These are phyloP conservation scores for Heliconius ethilla DNA, from an alignment of 2,888 invertebrate genomes.

Conservation along the genomic window DNA sequence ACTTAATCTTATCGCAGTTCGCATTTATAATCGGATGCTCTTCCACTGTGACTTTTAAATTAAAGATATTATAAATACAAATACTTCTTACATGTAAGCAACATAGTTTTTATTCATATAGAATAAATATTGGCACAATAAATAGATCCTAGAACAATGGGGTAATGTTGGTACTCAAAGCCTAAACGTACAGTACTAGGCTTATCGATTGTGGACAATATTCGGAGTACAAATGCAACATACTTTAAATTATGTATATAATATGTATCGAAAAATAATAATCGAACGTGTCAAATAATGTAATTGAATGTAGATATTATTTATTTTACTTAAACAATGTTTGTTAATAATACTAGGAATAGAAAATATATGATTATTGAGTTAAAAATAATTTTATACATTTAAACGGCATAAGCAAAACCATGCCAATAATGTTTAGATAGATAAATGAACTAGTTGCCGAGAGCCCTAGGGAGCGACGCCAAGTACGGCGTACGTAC, in stretches of 20 bases:
- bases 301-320: not conserved
- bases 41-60: not conserved
- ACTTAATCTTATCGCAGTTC: not conserved
- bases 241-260: too few species aligned
- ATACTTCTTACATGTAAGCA: not conserved
- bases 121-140: not conserved
- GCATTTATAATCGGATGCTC: not conserved
- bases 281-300: not conserved
- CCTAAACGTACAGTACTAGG: too few species aligned
- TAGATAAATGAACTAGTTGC: slow-evolving; percentile 21
- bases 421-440: slow-evolving; percentile 27
- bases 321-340: not conserved
- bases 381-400: slow-evolving; percentile 12
- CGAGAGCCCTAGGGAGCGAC: slow-evolving; percentile 21
- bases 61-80: not conserved
- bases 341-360: too few species aligned
- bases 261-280: too few species aligned
- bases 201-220: too few species aligned
- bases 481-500: slow-evolving; percentile 15
- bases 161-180: too few species aligned
- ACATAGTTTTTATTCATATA: not conserved
- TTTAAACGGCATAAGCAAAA: not conserved
- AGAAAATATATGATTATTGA: not conserved
- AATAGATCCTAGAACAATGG: not conserved
- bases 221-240: too few species aligned